Percentiles rank a stretch among this genome's conserved stretches.
Conservation (phyloP, 2,888 invertebrate species). For the Stratiomys singularior region DNA sequence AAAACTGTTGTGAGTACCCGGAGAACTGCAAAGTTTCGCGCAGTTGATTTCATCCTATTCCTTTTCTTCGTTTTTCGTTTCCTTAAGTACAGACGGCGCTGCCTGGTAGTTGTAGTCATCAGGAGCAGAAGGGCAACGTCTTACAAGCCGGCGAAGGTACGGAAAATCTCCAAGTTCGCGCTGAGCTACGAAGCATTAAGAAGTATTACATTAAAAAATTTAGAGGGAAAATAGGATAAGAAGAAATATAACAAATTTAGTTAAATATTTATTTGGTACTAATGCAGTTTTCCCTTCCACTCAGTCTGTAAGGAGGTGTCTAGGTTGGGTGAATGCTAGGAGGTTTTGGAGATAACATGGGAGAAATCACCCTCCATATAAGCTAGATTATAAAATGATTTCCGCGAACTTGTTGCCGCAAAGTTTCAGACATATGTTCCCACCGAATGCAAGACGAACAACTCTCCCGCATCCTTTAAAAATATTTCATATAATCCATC, state of each 20-base stretch:
- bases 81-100: neutral
- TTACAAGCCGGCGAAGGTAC: neutral
- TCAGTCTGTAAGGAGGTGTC: constrained; percentile 2
- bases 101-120: constrained; percentile 35
- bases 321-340: neutral
- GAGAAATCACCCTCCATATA: no score
- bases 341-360: neutral
- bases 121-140: neutral
- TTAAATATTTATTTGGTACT: constrained; percentile 53
- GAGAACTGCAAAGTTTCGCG: constrained; percentile 29
- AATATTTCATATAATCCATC: no score
- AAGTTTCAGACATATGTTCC: no score
- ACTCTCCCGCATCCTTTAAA: no score
- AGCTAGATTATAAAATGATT: no score
- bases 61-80: neutral
- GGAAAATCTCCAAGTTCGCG: neutral
- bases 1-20: constrained; percentile 9
- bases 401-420: no score
- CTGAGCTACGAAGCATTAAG: neutral
- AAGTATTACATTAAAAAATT: constrained; percentile 25
- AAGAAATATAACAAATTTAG: constrained; percentile 50
- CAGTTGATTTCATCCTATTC: neutral
- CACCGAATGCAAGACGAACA: no score
- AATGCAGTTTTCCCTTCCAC: constrained; percentile 50
- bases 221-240: constrained; percentile 16